phyloP scores from a whole-genome alignment of 2,888 invertebrate species.

The Urechis unicinctus region DNA sequence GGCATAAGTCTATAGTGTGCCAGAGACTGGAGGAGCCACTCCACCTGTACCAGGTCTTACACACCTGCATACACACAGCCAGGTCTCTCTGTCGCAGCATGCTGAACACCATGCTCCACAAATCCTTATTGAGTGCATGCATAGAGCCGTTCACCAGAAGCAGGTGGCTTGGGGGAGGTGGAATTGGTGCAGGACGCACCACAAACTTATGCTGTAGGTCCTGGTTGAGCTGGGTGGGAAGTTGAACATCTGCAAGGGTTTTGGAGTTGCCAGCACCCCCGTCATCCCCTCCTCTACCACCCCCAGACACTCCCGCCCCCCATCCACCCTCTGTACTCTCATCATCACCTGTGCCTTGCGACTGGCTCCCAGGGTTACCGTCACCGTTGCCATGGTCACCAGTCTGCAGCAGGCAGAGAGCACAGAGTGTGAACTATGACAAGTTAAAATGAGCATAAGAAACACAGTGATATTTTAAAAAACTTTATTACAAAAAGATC shows the following conservation, averaged over 20 bases:
- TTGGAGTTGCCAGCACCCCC: slow-evolving; percentile 1
- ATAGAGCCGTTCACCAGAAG: slow-evolving; percentile 18
- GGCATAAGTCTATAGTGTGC: slow-evolving; percentile 70
- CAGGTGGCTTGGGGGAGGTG: slow-evolving; percentile 34
- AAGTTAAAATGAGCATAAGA: neutral
- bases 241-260: neutral
- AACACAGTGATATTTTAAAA: neutral
- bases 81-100: slow-evolving; percentile 53
- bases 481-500: neutral
- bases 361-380: neutral
- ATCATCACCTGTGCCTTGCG: too few relatives aligned
- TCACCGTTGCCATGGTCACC: neutral
- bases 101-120: slow-evolving; percentile 52
- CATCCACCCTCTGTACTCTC: neutral
- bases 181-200: slow-evolving; percentile 38
- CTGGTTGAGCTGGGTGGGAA: neutral
- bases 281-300: neutral
- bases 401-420: neutral
- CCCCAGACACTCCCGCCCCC: neutral
- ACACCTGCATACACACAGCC: slow-evolving; percentile 65
- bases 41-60: slow-evolving; percentile 81
- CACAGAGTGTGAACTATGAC: neutral
- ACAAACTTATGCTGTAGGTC: slow-evolving; percentile 19
- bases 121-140: slow-evolving; percentile 36
- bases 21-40: slow-evolving; percentile 78